Base-by-base conservation (phyloP, 2,888 invertebrate genomes). In the Apantesis nais region DNA sequence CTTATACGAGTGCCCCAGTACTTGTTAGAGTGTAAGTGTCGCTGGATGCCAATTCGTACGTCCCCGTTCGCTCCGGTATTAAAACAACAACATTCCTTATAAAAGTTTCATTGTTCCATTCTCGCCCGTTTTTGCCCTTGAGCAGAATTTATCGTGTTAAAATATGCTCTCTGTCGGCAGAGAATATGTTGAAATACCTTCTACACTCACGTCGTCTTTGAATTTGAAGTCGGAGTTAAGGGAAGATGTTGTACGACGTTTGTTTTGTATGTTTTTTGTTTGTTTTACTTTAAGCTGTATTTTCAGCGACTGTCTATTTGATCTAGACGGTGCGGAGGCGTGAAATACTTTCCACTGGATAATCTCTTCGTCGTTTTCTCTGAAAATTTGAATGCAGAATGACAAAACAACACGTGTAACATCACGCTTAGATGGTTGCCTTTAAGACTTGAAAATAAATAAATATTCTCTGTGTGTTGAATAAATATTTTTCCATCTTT, bases 1-100 rank as follows among this genome's bases (percentile, higher is more conserved):
- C 73, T 74, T 74, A 71, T 62, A 71, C 14, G 39, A 73, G 44
- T 71, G 55, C 39, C 12, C 16, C 41, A 41, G 64, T 62, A 78
- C 74, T 72, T 63, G 62, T 11, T 25, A 64, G 58, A 66, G 60
- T 74, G 58, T 67, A 72, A 78, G 67, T 77, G 74, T 66, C 62
- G 41, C 65, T 65, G 71, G 70, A 70, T 71, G 67, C 58, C 67
- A 67, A 67, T 67, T 60, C 39, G 37, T 19, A 71, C 71, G 70
- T 39, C 34, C 65, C 65, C 31, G 66, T 76, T 73, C 60, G 58
- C 64, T 25, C 9, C 37, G 8, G 25, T 70, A 25, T 63, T 69
- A 75, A 67, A 79, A 78, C 71, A 79, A 79, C 74, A 79, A 79
- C 69, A 67, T 71, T 78, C 41, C 78, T 79, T 78, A 70, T 22